Evolutionary conservation across 1,140 invertebrate genomes (phyloP), one percentile per base, ranked within the genome.

Genomic region (Zaprionus capensis): DNA sequence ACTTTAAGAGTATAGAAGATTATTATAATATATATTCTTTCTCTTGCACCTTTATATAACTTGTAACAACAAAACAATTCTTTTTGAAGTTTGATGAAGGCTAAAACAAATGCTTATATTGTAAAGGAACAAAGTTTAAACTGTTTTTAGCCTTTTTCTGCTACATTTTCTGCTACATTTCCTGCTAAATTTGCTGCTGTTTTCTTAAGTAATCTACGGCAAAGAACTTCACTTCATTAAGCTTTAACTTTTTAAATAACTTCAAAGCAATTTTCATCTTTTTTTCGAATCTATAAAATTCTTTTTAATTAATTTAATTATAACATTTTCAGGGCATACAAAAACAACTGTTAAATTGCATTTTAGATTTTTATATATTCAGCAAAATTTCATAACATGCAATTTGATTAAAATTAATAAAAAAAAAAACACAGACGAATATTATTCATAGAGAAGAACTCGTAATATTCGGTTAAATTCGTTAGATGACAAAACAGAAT

Each of bases 401-500:
- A 51, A 51, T 51, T 51, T 14, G 11, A 51, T 51, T 22, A 24
- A 51, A 51, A 22, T 14, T 51, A 24, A 12, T 11, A 22, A 2
- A 24, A 14, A 24, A 22, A 5, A 22, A 22, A 2, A 46, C 5
- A 46, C 2, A 17, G 2, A 9, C 1, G 7, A 46, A 17, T 46
- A 46, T n/a, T 14, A 38, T 38, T n/a, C 41, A 51, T 51, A 51
- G 12, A 51, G 46, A 20, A 51, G 46, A 20, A 51, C 20, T 55
- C 49, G 31, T 53, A 49, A 36, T 41, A 59, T 31, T 34, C 49
- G 31, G 46, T 20, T 51, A 64, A 53, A 64, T 64, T 49, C 57
- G 57, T 59, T 63, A 31, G 44, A 49, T 24, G 12, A n/a, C 11
- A 28, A 62, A 62, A 62, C 17, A 49, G 59, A 49, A 49, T 49